Conservation (phyloP, 2,797 vertebrate genomes). For the Onychomys torridus region DNA sequence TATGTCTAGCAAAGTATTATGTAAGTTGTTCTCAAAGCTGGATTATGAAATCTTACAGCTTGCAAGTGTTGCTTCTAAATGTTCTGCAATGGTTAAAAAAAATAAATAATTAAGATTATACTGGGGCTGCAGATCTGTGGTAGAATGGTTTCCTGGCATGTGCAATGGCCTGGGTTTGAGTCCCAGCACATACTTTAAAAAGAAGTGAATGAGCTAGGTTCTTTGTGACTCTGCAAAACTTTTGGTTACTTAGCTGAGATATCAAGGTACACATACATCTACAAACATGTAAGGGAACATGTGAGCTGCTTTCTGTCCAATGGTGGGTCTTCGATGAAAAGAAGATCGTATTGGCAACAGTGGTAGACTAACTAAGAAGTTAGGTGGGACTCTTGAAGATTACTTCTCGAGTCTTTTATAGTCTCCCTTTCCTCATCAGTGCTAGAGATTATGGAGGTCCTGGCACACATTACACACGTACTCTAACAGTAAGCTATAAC, state of each 20-base stretch:
- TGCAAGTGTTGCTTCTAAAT: not conserved
- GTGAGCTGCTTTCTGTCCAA: not conserved
- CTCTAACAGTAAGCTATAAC: not conserved
- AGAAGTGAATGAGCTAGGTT: not conserved
- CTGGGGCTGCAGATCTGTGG: not conserved
- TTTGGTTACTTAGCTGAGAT: not conserved
- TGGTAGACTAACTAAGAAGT: not conserved
- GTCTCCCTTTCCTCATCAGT: not conserved
- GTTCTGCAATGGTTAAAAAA: not conserved
- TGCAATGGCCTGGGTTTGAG: not conserved
- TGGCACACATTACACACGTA: not conserved
- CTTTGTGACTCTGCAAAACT: not conserved
- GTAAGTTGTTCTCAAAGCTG: not conserved
- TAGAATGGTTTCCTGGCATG: not conserved
- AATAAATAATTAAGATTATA: not conserved
- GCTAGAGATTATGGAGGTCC: not conserved
- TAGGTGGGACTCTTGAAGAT: not conserved
- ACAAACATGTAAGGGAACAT: not conserved
- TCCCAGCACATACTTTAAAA: not conserved
- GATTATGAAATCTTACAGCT: not conserved
- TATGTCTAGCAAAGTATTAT: not conserved
- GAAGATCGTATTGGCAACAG: not conserved
- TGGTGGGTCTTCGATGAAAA: not conserved
- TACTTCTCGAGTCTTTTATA: not conserved
- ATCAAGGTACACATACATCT: not conserved